Base-by-base conservation (phyloP, 2,888 invertebrate genomes). In the Lissocephala sabroskyi region DNA sequence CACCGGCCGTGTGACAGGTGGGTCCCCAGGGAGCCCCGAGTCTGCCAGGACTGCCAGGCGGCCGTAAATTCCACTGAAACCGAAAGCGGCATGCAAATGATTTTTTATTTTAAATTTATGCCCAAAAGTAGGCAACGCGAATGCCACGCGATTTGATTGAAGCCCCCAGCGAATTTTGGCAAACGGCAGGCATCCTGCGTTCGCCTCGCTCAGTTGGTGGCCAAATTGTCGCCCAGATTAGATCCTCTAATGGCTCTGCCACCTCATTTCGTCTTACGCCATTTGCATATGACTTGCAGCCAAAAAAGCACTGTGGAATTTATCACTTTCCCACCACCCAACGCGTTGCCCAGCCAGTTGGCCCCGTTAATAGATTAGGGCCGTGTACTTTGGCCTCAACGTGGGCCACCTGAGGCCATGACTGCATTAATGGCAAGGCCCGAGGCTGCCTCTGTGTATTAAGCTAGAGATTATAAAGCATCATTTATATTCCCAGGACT, bases 251-350 rank as follows among this genome's bases (percentile, higher is more conserved):
- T 35, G 16, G 35, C 10, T 16, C 9, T 35, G 35, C 13, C 16
- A 16, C 35, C 35, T 16, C 29, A 29, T 29, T 28, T 14, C 29
- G n/a, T 14, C 14, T 28, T 53, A 50, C 48, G 54, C 62, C 54
- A 51, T 65, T 66, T 63, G 55, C 52, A 55, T 59, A 58, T 62
- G 56, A 70, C 57, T 70, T 60, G 71, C 53, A 50, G 71, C 61
- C 75, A 58, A 23, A 23, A 23, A 23, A 23, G 7, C 23, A 23
- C 23, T 5, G 23, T n/a, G 16, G 59, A 54, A 70, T 75, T 71
- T 71, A 75, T 75, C 75, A 75, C 56, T 49, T 64, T 75, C 67
- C 47, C 73, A 61, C 55, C 49, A 57, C 53, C 46, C 64, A 54
- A 58, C 67, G n/a, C n/a, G n/a, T 64, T 58, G 56, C 59, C 41